Base-by-base conservation (phyloP, 2,113 vertebrate species). In the Nansenia antarctica region DNA sequence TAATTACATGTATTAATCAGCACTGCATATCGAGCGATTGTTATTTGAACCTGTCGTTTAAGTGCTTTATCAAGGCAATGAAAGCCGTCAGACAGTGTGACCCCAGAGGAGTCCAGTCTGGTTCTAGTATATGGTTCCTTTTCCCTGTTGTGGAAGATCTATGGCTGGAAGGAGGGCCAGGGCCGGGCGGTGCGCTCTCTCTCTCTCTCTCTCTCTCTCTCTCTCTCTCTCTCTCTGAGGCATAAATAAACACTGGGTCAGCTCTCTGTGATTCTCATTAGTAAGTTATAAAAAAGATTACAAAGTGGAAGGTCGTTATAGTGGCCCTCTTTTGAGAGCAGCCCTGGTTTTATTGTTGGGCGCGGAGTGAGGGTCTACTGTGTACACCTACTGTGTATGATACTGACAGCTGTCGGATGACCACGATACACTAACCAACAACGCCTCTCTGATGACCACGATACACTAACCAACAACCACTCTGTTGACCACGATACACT, bases 201-300 rank as follows among this genome's bases (percentile, higher is more conserved):
- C 35, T 45, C 61, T 14, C 27, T n/a, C 42, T 18, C 29, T 15
- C 31, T 15, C 7, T 9, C 18, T 14, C 26, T 22, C 34, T 59
- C 31, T 14, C 55, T 34, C 2, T 53, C 18, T 22, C 8, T 57
- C 69, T 22, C 5, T n/a, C 5, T 14, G 29, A 31, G 32, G 35
- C 26, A 68, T 59, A 68, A 68, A 68, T 68, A 68, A 68, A 47
- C 66, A 20, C 4, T 14, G 39, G 12, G 4, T n/a, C 26, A 1
- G 55, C 26, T 39, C 37, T 39, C 37, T 31, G 35, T 68, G 66
- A 57, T 59, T 59, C 42, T 29, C 66, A 59, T 45, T n/a, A 31
- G 54, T n/a, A n/a, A 3, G 55, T 59, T 47, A 59, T 59, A 39
- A 68, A 31, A n/a, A 55, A 47, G 35, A 60, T 37, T 59, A 54